Percentiles rank a stretch among this genome's conserved stretches.
phyloP scores from a whole-genome alignment of 2,888 invertebrate genomes.

The Phortica magna region DNA sequence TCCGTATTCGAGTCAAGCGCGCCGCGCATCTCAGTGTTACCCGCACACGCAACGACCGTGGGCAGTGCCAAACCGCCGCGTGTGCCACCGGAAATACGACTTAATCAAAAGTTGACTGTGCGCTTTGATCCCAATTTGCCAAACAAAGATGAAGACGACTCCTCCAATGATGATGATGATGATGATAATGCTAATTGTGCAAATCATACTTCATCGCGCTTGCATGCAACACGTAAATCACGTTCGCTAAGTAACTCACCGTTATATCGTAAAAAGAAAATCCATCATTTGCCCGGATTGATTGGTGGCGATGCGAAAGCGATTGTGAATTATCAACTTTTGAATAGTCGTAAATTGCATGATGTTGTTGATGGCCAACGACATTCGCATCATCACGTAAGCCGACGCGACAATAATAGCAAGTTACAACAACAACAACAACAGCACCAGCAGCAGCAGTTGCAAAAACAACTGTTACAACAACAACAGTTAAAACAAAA shows the following conservation, averaged over 20 bases:
- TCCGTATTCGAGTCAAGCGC: slow-evolving; percentile 75
- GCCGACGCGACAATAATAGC: slow-evolving; percentile 64
- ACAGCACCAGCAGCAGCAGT: slow-evolving; percentile 27
- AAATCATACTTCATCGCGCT: neutral
- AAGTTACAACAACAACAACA: slow-evolving; percentile 34
- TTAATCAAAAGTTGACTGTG: slow-evolving; percentile 59
- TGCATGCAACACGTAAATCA: slow-evolving; percentile 64
- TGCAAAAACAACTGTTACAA: slow-evolving; percentile 30
- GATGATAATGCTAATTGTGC: neutral
- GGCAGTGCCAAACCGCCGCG: slow-evolving; percentile 14
- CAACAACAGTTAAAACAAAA: slow-evolving; percentile 42
- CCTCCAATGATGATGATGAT: neutral
- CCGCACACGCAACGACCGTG: slow-evolving; percentile 53
- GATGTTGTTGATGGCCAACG: slow-evolving; percentile 64
- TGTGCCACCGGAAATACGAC: slow-evolving; percentile 52
- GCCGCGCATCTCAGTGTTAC: slow-evolving; percentile 68
- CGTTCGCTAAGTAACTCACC: slow-evolving; percentile 77
- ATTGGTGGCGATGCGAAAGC: slow-evolving; percentile 58
- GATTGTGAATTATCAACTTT: slow-evolving; percentile 60
- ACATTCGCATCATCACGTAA: slow-evolving; percentile 70
- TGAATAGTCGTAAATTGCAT: slow-evolving; percentile 60
- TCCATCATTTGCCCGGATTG: slow-evolving; percentile 64
- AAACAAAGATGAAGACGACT: slow-evolving; percentile 52
- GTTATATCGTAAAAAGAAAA: slow-evolving; percentile 70
- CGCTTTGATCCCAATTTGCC: slow-evolving; percentile 67